Conservation (phyloP, 1,140 invertebrate genomes). For the Aricia agestis region DNA sequence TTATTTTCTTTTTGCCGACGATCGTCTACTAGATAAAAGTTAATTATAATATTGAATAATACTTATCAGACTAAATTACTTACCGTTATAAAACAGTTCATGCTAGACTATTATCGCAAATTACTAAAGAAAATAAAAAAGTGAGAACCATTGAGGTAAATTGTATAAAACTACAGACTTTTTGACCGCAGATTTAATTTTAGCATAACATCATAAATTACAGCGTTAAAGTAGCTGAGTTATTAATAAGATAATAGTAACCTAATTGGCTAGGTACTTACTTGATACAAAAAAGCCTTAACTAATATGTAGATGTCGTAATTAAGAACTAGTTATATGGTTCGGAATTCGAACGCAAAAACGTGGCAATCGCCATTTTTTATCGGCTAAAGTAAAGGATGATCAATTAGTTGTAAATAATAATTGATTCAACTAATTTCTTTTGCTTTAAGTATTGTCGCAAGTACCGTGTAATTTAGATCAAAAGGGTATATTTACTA, state of each 20-base stretch:
- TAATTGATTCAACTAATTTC: neutral
- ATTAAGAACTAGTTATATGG: neutral
- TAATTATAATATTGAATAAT: neutral
- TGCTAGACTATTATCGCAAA: neutral
- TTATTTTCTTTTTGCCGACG: neutral
- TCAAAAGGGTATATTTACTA: neutral
- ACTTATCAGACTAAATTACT: neutral
- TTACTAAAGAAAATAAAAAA: neutral
- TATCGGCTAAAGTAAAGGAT: neutral
- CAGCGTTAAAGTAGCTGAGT: neutral
- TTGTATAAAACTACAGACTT: neutral
- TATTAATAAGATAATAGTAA: neutral
- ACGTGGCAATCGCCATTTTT: neutral
- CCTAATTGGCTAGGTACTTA: neutral
- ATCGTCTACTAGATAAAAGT: neutral
- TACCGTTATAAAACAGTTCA: neutral
- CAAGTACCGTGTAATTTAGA: neutral
- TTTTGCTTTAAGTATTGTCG: neutral
- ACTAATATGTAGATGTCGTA: neutral
- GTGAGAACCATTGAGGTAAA: neutral
- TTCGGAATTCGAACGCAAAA: neutral
- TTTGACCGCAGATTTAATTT: neutral
- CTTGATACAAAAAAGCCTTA: neutral
- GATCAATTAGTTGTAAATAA: neutral
- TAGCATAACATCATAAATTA: neutral